A percentile compares a stretch with the other conserved stretches of the same genome.
phyloP scores from a whole-genome alignment of 2,888 invertebrate genomes.

The Ophion slaviceki region DNA sequence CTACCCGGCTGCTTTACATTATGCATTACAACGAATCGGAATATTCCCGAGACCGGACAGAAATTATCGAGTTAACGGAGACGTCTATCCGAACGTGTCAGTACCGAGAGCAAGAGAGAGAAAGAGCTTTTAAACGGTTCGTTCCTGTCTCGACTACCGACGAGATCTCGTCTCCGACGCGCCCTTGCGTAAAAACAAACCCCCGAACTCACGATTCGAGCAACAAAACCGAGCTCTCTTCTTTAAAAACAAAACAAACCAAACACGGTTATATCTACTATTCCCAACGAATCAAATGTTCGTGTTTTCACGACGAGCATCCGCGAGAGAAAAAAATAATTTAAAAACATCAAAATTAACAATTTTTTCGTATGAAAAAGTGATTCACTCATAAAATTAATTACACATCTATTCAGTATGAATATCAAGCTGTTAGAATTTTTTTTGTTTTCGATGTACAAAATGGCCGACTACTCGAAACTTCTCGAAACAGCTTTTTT shows the following conservation, averaged over 20 bases:
- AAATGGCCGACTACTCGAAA: too few species aligned
- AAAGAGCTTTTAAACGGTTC: slow-evolving; percentile 45
- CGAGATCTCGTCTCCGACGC: slow-evolving; percentile 39
- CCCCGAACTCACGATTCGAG: neutral
- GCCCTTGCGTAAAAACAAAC: neutral
- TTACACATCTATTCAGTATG: too few species aligned
- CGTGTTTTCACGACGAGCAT: neutral
- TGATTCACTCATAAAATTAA: too few species aligned
- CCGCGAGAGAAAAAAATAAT: too few species aligned
- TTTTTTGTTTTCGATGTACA: too few species aligned
- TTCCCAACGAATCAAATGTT: neutral
- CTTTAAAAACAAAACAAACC: neutral
- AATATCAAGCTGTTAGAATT: too few species aligned
- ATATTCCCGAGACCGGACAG: slow-evolving; percentile 28
- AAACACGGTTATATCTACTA: neutral
- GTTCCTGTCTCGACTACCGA: slow-evolving; percentile 53
- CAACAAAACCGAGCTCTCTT: neutral
- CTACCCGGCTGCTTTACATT: neutral
- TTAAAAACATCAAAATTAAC: neutral
- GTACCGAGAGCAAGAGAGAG: slow-evolving; percentile 1
- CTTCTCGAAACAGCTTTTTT: too few species aligned
- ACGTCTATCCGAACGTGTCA: slow-evolving; percentile 32
- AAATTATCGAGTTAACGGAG: slow-evolving; percentile 54
- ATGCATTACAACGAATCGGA: slow-evolving; percentile 14
- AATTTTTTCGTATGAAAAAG: too few species aligned